Evolutionary conservation across 2,113 vertebrate genomes (phyloP), one percentile per base, ranked within the genome.

Genomic region (Gallinago paraguaiae): DNA sequence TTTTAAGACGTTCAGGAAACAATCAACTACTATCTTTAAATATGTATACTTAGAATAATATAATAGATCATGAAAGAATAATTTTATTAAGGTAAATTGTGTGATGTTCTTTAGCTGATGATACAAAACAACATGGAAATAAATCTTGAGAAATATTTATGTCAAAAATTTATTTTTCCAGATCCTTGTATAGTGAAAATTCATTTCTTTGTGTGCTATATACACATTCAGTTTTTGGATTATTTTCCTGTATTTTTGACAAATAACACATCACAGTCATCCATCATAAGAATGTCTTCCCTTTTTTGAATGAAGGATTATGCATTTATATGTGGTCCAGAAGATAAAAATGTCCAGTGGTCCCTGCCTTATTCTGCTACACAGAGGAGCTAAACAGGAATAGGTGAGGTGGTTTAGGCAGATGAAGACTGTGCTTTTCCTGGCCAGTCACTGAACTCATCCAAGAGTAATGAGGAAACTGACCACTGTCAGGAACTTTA

Each of bases 291-390:
- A 64, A 27, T 41, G 10, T 11, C 46, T 18, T 5, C 13, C 13
- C 15, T 82, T 63, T 17, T 78, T 91, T 59, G 18, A 6, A 60
- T 43, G 28, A 82, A 59, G 31, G 8, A 7, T 45, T 67, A 28
- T 50, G n/a, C 5, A 33, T 45, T 54, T 54, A 1, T 28, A 37
- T 19, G 25, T 50, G 22, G 24, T 15, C 0, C 1, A 46, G 28
- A 82, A 83, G n/a, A 48, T 10, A 70, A 35, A 71, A 45, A 25
- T 41, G 12, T 46, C 11, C 63, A n/a, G 28, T n/a, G 15, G 16
- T 60, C 33, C 39, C 8, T 18, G 27, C 17, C 30, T 77, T 45
- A 25, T 80, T 72, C 45, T 82, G 17, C 19, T 48, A 45, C 41
- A 33, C 28, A 68, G 57, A 75, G 31, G 48, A 80, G 24, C 20